Conservation (phyloP, 2,888 invertebrate genomes). For the Choreutis nemorana region DNA sequence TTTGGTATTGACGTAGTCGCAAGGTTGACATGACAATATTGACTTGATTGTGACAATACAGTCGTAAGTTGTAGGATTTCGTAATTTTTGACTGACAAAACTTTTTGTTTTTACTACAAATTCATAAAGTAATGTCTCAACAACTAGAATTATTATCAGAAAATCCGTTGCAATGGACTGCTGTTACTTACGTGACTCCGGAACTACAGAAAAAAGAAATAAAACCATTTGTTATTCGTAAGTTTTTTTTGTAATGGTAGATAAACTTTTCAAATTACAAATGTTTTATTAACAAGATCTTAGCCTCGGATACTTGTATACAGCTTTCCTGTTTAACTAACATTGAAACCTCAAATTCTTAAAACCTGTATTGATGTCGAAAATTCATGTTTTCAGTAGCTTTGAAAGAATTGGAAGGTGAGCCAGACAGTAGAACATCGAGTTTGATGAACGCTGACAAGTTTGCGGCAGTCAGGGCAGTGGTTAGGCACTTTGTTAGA, state of each 20-base stretch:
- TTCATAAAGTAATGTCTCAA: conserved; percentile 29
- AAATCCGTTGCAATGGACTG: conserved; percentile 38
- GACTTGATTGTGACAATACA: too few species aligned
- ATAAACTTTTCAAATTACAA: too few species aligned
- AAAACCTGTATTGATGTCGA: neutral
- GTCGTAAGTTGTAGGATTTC: too few species aligned
- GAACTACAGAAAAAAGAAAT: conserved; percentile 55
- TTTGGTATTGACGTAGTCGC: too few species aligned
- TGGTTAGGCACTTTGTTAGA: conserved; percentile 40
- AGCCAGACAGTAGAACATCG: conserved; percentile 43
- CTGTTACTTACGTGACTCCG: conserved; percentile 36
- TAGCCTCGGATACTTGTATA: too few species aligned
- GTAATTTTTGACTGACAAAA: too few species aligned
- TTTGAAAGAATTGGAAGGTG: conserved; percentile 50
- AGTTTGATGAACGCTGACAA: conserved; percentile 46
- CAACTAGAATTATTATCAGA: conserved; percentile 51
- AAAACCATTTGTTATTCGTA: conserved; percentile 50
- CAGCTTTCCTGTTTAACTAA: too few species aligned
- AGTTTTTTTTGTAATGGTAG: conserved; percentile 17
- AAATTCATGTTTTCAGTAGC: conserved; percentile 48
- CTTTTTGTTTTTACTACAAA: too few species aligned
- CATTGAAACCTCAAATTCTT: too few species aligned
- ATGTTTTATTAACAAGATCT: too few species aligned
- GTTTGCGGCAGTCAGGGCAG: conserved; percentile 43
- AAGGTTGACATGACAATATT: too few species aligned